phyloP scores from a whole-genome alignment of 2,888 invertebrate species.

The Hypomecis atomaria region DNA sequence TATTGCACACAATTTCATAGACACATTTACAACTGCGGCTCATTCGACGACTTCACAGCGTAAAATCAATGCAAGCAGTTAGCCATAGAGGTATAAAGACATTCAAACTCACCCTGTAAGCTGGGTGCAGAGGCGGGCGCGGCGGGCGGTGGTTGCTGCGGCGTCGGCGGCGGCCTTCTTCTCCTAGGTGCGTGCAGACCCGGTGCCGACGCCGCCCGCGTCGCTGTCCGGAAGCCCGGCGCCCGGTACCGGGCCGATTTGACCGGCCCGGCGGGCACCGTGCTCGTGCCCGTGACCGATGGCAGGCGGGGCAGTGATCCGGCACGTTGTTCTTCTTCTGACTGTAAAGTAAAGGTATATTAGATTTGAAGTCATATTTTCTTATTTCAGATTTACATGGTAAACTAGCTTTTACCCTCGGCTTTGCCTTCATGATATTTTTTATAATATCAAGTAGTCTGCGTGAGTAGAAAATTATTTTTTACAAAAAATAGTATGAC shows the following conservation, averaged over 20 bases:
- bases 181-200: slow-evolving; percentile 89
- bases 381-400: too few species aligned
- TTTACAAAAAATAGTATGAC: too few species aligned
- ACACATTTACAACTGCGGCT: too few species aligned
- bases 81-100: too few species aligned
- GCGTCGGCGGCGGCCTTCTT: slow-evolving; percentile 76
- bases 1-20: too few species aligned
- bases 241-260: slow-evolving; percentile 95
- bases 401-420: too few species aligned
- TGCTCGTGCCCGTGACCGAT: slow-evolving; percentile 71
- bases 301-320: slow-evolving; percentile 92
- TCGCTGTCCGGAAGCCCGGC: slow-evolving; percentile 91
- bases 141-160: slow-evolving; percentile 71
- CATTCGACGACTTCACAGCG: too few species aligned
- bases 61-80: too few species aligned
- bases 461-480: too few species aligned
- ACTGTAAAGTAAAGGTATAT: slow-evolving; percentile 54
- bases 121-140: slow-evolving; percentile 78
- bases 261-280: slow-evolving; percentile 86
- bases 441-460: too few species aligned
- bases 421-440: too few species aligned
- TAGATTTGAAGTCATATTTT: not conserved
- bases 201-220: slow-evolving; percentile 90
- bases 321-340: slow-evolving; percentile 86
- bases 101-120: slow-evolving; percentile 85